Conservation (phyloP, 2,113 vertebrate genomes). For the Empidonax traillii region DNA sequence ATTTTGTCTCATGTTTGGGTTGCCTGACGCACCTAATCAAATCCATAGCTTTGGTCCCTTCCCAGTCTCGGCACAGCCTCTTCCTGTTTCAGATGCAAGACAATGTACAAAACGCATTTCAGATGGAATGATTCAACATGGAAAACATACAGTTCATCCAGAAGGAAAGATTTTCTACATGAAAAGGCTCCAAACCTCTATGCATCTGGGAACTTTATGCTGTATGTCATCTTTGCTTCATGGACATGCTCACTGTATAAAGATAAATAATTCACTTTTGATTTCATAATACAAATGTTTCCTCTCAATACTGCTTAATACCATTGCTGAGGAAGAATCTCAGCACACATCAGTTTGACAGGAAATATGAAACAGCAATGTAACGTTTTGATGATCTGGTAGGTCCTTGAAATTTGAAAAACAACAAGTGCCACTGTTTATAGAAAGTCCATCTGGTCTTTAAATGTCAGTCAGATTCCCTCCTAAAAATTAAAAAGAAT, state of each 20-base stretch:
- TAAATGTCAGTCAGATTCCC: neutral
- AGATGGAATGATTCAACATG: neutral
- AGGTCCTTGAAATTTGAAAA: neutral
- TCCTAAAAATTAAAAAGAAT: neutral
- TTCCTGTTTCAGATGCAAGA: neutral
- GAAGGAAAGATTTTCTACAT: neutral
- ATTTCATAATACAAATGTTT: neutral
- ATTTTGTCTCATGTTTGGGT: neutral
- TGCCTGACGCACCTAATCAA: conserved; percentile 32
- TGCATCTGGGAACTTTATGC: neutral
- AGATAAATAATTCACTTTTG: neutral
- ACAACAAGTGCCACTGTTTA: neutral
- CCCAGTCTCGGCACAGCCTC: neutral
- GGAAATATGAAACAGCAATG: neutral
- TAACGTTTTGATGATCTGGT: neutral
- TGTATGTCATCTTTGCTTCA: neutral
- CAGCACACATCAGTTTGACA: neutral
- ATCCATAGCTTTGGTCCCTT: neutral
- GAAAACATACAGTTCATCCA: neutral
- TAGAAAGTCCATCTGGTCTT: neutral
- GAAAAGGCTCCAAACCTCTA: neutral
- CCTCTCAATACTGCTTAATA: neutral
- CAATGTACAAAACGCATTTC: neutral
- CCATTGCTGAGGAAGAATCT: neutral
- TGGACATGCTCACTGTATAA: neutral